Percentiles rank a stretch among this genome's conserved stretches.
These are phyloP conservation scores for Thamnaconus septentrionalis DNA, from an alignment of 2,113 vertebrate species.

Conservation along the genomic window DNA sequence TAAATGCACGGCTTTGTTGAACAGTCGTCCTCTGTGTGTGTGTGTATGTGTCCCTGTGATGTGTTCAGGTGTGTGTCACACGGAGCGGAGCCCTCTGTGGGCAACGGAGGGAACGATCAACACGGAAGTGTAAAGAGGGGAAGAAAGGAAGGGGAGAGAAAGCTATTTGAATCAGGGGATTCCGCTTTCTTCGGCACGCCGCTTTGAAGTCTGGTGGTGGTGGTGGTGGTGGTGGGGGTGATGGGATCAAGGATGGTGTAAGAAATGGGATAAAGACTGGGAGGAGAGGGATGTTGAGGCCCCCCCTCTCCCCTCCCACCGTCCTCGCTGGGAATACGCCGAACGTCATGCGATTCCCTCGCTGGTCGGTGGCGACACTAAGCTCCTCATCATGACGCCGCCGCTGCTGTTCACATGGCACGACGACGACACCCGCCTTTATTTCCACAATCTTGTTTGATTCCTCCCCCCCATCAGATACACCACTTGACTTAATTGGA, in stretches of 20 bases:
- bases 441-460: constrained; percentile 18
- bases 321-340: constrained; percentile 46
- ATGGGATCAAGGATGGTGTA: constrained; percentile 61
- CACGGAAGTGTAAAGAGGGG: constrained; percentile 41
- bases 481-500: constrained; percentile 66
- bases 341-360: constrained; percentile 41
- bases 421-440: no score
- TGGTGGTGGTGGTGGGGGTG: constrained; percentile 16
- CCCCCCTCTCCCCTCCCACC: constrained; percentile 25
- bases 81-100: constrained; percentile 39
- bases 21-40: constrained; percentile 3
- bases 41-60: constrained; percentile 39
- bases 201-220: constrained; percentile 58
- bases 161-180: constrained; percentile 55
- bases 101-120: constrained; percentile 45
- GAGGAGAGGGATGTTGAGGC: constrained; percentile 16
- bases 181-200: constrained; percentile 34
- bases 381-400: constrained; percentile 38
- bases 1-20: constrained; percentile 28
- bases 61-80: constrained; percentile 60
- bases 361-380: constrained; percentile 36
- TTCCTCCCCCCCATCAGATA: constrained; percentile 55
- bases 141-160: constrained; percentile 13
- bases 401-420: neutral
- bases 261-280: constrained; percentile 60